Percentiles rank a stretch among this genome's conserved stretches.
Evolutionary conservation across 2,113 vertebrate species (phyloP).

Genomic region (Gymnobelideus leadbeateri): DNA sequence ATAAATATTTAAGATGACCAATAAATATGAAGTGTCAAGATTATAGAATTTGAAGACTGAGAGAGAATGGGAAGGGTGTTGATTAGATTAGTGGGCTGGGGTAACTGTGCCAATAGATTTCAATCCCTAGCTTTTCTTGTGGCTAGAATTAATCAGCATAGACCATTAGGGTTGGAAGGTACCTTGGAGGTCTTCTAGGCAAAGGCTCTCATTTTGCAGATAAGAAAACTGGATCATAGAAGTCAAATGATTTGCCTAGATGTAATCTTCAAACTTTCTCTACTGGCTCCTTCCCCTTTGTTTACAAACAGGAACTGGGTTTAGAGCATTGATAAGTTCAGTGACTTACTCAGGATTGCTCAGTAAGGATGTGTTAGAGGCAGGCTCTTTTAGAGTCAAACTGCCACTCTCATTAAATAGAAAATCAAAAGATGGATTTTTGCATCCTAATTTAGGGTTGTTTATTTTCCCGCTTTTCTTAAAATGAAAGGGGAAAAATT

Average conservation of each 20-base stretch:
- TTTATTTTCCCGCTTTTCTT: background rate
- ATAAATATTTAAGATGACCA: conserved; percentile 65
- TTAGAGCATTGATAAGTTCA: background rate
- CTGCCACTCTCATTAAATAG: background rate
- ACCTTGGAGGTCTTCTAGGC: background rate
- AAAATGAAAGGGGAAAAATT: conserved; percentile 11
- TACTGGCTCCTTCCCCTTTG: background rate
- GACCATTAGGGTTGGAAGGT: conserved; percentile 2
- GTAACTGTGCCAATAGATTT: background rate
- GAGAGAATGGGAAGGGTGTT: conserved; percentile 23
- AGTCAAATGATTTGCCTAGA: background rate
- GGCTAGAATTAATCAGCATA: background rate
- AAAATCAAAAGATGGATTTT: background rate
- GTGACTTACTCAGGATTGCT: background rate
- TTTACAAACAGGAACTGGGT: background rate
- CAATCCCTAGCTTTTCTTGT: conserved; percentile 8
- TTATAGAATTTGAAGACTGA: conserved; percentile 51
- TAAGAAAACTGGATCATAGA: conserved; percentile 4
- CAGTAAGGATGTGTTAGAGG: background rate
- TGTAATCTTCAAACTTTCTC: background rate
- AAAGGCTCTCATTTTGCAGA: background rate
- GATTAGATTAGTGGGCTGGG: conserved; percentile 34
- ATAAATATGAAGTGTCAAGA: conserved; percentile 45
- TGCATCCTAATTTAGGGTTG: background rate
- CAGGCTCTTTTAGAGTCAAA: background rate